A percentile compares a stretch with the other conserved stretches of the same genome.
These are phyloP conservation scores for Stercorarius parasiticus DNA, from an alignment of 2,113 vertebrate species.

Conservation along the genomic window DNA sequence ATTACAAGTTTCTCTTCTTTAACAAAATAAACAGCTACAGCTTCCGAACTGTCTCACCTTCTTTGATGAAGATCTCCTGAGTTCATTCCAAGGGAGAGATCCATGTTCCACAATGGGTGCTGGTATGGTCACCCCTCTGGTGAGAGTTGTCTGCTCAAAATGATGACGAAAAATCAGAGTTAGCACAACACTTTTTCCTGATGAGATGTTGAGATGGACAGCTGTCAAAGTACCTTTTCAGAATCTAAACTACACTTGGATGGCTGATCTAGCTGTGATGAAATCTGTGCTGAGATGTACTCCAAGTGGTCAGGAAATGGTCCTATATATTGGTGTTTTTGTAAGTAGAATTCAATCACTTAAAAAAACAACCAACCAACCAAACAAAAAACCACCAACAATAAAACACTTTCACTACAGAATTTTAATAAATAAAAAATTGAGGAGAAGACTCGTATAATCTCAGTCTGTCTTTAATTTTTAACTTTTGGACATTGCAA, in stretches of 20 bases:
- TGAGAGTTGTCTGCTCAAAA: neutral
- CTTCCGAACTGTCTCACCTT: neutral
- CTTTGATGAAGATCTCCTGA: neutral
- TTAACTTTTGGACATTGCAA: neutral
- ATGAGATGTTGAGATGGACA: neutral
- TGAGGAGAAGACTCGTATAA: neutral
- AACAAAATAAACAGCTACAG: neutral
- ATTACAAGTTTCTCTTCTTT: neutral
- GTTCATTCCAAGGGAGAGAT: neutral
- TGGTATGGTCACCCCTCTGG: neutral
- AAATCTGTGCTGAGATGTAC: neutral
- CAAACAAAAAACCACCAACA: accelerated
- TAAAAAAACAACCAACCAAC: neutral
- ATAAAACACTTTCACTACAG: neutral
- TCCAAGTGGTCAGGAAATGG: neutral
- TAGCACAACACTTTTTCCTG: neutral
- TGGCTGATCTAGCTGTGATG: neutral
- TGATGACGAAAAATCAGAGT: neutral
- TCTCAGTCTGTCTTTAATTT: neutral
- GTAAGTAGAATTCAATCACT: neutral
- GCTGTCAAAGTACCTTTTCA: neutral
- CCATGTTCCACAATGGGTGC: neutral
- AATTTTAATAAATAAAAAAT: neutral
- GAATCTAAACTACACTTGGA: neutral
- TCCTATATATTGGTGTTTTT: neutral